Base-by-base conservation (phyloP, 2,113 vertebrate genomes). In the Coreoperca whiteheadi region DNA sequence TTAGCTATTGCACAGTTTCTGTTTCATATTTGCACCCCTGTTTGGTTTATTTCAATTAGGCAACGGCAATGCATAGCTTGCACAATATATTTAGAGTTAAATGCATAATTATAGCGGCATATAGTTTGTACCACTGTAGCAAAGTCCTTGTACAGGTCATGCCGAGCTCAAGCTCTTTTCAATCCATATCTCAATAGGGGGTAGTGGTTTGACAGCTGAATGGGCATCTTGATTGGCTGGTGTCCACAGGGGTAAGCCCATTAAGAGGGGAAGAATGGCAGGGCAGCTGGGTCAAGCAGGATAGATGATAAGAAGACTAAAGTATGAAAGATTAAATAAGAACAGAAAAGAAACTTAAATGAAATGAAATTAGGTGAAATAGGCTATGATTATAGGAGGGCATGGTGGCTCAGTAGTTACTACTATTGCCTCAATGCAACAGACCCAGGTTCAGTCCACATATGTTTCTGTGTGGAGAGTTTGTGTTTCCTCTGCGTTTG, bases 231-330 rank as follows among this genome's bases (percentile, higher is more conserved):
- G 89, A 93, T 92, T 88, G 87, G 82, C 81, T 72, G 81, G 73
- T 87, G 89, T 92, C 88, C 88, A 89, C 83, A 60, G 77, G 79
- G 75, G 78, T 89, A 82, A 88, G 88, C 86, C 86, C 84, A 91
- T 92, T 93, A 92, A 86, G 78, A 82, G 76, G 39, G 69, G 71
- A 86, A 92, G 85, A 91, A 92, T 88, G 84, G 87, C 82, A 87
- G 86, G 74, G 77, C 78, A 32, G 74, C 90, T 67, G 74, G 91
- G 89, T 93, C 88, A 89, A 84, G 82, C 85, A 84, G 89, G 54
- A 79, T 60, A 85, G 69, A 83, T 81, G 83, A 93, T 91, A 90
- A 89, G 87, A 74, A 70, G 77, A 91, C 83, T 86, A 86, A 88
- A 82, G 85, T 82, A 64, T 79, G 66, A 88, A 74, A 89, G 85